Evolutionary conservation across 37 sponge, comb jelly and placozoan species (phyloP).

Genomic region (Dysidea cf. avara): DNA sequence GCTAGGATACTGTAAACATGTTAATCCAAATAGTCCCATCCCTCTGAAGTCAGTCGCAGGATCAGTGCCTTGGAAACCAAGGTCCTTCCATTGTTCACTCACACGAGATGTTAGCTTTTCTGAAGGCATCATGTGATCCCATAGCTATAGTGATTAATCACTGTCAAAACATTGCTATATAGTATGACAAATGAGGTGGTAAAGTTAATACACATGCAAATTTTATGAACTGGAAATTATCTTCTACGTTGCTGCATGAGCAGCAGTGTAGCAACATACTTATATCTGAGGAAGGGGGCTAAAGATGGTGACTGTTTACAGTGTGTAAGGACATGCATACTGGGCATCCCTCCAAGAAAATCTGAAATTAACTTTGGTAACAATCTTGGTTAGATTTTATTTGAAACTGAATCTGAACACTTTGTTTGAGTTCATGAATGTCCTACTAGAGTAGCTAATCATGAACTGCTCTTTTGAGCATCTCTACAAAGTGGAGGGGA

Average conservation of each 20-base stretch:
- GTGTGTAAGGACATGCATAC: too few species aligned
- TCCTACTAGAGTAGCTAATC: too few species aligned
- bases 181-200: background rate
- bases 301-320: too few species aligned
- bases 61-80: constrained; percentile 96
- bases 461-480: too few species aligned
- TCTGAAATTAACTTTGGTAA: too few species aligned
- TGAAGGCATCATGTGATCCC: constrained; percentile 73
- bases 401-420: too few species aligned
- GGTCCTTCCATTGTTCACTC: constrained; percentile 83
- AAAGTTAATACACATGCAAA: background rate
- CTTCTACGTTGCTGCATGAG: background rate
- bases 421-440: too few species aligned
- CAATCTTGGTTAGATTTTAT: too few species aligned
- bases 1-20: constrained; percentile 60
- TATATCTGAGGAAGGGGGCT: too few species aligned
- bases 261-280: background rate
- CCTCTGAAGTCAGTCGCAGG: constrained; percentile 99
- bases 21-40: constrained; percentile 79
- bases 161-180: background rate
- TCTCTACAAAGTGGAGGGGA: too few species aligned
- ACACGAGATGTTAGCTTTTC: constrained; percentile 48
- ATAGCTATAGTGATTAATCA: constrained; percentile 72
- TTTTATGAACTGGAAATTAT: background rate
- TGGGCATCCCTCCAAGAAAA: too few species aligned